These are phyloP conservation scores for Lasiurus cinereus DNA, from an alignment of 2,113 vertebrate species.

Conservation along the genomic window DNA sequence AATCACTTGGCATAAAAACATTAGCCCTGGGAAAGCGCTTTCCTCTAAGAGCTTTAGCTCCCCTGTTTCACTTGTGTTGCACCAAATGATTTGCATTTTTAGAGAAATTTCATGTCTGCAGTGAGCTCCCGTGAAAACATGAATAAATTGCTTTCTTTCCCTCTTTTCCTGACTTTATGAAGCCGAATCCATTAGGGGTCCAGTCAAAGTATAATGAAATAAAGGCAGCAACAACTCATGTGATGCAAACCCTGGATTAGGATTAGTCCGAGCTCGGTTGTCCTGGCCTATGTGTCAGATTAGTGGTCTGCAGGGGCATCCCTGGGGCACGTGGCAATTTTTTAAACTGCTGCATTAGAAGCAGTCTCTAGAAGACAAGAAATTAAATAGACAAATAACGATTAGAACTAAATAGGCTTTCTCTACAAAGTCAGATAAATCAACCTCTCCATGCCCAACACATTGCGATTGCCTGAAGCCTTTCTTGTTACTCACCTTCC, in stretches of 20 bases:
- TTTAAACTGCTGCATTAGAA: slow-evolving; percentile 83
- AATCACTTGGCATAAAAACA: slow-evolving; percentile 87
- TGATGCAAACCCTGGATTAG: slow-evolving; percentile 85
- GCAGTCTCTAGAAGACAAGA: slow-evolving; percentile 81
- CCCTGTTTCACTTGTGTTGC: slow-evolving; percentile 82
- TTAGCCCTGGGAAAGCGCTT: slow-evolving; percentile 88
- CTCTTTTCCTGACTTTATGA: slow-evolving; percentile 87
- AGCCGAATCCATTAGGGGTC: slow-evolving; percentile 87
- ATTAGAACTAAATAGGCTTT: slow-evolving; percentile 83
- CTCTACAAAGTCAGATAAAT: slow-evolving; percentile 63
- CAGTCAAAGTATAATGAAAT: slow-evolving; percentile 87
- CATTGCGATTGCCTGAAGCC: neutral
- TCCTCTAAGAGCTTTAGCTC: slow-evolving; percentile 87
- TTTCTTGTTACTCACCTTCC: neutral
- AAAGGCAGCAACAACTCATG: slow-evolving; percentile 83
- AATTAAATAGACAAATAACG: slow-evolving; percentile 82
- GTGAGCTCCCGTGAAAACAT: slow-evolving; percentile 86
- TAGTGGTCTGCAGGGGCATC: slow-evolving; percentile 91
- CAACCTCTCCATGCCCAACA: slow-evolving; percentile 33
- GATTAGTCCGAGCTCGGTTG: slow-evolving; percentile 80
- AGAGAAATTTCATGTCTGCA: slow-evolving; percentile 89
- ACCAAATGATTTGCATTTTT: slow-evolving; percentile 91
- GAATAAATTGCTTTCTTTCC: slow-evolving; percentile 89
- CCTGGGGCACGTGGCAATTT: slow-evolving; percentile 89
- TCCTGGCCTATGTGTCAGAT: slow-evolving; percentile 88